Conservation (phyloP, 2,888 invertebrate species). For the Lysandra bellargus region DNA sequence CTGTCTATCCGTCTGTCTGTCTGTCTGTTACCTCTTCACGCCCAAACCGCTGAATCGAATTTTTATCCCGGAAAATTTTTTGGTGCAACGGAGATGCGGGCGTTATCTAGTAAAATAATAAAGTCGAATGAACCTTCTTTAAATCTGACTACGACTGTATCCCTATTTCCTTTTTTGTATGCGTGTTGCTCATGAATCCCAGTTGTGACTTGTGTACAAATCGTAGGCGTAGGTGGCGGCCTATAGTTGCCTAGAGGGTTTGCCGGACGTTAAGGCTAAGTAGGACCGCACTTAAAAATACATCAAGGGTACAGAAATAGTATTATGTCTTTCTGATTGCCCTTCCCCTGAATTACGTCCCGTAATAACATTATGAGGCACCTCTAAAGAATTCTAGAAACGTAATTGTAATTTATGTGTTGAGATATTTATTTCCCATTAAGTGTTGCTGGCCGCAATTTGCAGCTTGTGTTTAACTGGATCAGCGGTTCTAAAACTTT, state of each 20-base stretch:
- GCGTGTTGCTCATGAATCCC: background rate
- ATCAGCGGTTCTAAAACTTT: background rate
- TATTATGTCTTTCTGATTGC: slow-evolving; percentile 78
- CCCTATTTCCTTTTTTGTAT: background rate
- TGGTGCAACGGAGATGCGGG: no score
- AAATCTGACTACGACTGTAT: no score
- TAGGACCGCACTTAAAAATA: slow-evolving; percentile 78
- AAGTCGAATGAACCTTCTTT: no score
- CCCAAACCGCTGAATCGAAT: no score
- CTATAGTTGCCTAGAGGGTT: slow-evolving; percentile 24
- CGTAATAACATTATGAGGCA: slow-evolving; percentile 45
- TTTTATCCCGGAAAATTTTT: no score
- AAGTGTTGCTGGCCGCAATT: background rate
- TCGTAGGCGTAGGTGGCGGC: background rate
- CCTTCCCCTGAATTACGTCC: slow-evolving; percentile 65
- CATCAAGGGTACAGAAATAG: slow-evolving; percentile 78
- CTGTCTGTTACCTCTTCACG: no score
- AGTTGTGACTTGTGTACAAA: slow-evolving; percentile 20
- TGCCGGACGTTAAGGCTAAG: slow-evolving; percentile 69
- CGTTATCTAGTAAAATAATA: no score
- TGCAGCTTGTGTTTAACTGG: background rate
- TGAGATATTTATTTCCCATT: background rate
- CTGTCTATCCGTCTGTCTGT: no score
- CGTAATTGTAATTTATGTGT: slow-evolving; percentile 9
- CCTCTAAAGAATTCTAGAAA: background rate